A percentile compares a stretch with the other conserved stretches of the same genome.
Evolutionary conservation across 2,797 vertebrate genomes (phyloP).

Genomic region (Tragelaphus oryx): DNA sequence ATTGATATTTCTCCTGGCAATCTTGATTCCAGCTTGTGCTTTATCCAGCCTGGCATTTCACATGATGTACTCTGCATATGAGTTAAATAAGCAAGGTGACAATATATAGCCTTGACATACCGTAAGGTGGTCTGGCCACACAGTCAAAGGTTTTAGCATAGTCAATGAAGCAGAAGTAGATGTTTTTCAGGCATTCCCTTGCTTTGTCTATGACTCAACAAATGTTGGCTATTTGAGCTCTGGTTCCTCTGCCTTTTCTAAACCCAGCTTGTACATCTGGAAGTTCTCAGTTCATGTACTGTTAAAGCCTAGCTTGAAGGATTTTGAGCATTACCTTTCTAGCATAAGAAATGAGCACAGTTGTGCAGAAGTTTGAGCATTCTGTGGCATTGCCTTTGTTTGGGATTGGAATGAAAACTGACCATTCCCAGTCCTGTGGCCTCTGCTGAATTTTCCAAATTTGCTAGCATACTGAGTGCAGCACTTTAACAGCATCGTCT

Average conservation of each 20-base stretch:
- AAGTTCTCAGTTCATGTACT: background rate
- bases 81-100: background rate
- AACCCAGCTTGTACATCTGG: background rate
- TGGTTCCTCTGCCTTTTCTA: background rate
- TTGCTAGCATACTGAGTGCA: background rate
- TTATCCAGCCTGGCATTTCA: fast-evolving
- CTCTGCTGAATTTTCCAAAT: background rate
- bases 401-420: background rate
- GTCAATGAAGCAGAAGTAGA: background rate
- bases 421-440: background rate
- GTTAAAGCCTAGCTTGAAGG: background rate
- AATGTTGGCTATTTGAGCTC: background rate
- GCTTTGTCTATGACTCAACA: background rate
- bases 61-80: background rate
- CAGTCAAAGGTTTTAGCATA: background rate
- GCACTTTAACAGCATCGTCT: background rate
- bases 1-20: background rate
- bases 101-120: background rate
- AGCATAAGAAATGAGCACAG: background rate
- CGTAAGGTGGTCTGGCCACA: background rate
- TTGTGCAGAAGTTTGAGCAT: background rate
- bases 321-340: background rate
- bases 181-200: background rate
- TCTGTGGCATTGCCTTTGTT: background rate
- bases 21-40: background rate